Percentiles rank a stretch among this genome's conserved stretches.
phyloP scores from a whole-genome alignment of 2,888 invertebrate species.

The Tetramorium bicarinatum region DNA sequence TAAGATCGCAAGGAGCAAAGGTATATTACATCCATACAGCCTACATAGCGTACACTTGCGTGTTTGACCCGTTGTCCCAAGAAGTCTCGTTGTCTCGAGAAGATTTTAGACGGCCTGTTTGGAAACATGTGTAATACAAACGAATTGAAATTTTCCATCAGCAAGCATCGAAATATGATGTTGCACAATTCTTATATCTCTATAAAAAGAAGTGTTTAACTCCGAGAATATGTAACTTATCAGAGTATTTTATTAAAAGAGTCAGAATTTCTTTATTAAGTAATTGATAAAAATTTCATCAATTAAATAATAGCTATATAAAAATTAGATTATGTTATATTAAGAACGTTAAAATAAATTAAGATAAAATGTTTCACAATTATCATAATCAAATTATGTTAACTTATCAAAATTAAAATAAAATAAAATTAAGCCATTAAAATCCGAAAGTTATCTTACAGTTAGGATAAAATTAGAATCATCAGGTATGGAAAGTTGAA shows the following conservation, averaged over 20 bases:
- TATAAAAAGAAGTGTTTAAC: neutral
- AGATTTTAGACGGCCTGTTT: slow-evolving; percentile 39
- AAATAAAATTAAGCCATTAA: slow-evolving; percentile 5
- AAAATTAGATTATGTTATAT: neutral
- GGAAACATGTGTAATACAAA: slow-evolving; percentile 50
- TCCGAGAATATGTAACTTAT: neutral
- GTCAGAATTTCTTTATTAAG: neutral
- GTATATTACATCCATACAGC: slow-evolving; percentile 58
- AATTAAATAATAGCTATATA: neutral
- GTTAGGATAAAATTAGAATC: neutral
- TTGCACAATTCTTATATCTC: neutral
- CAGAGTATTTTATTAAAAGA: neutral
- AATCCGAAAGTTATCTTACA: neutral
- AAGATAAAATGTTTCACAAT: neutral
- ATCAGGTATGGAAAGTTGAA: neutral
- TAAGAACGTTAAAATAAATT: slow-evolving; percentile 4
- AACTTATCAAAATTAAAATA: neutral
- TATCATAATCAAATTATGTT: neutral
- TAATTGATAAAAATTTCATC: neutral
- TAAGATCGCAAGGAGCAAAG: slow-evolving; percentile 71
- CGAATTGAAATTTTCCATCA: slow-evolving; percentile 39
- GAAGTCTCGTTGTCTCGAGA: slow-evolving; percentile 44
- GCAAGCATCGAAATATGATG: neutral
- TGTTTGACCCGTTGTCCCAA: slow-evolving; percentile 59
- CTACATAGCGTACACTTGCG: slow-evolving; percentile 62